Evolutionary conservation across 1,140 invertebrate genomes (phyloP).

Genomic region (Gryllus bimaculatus): DNA sequence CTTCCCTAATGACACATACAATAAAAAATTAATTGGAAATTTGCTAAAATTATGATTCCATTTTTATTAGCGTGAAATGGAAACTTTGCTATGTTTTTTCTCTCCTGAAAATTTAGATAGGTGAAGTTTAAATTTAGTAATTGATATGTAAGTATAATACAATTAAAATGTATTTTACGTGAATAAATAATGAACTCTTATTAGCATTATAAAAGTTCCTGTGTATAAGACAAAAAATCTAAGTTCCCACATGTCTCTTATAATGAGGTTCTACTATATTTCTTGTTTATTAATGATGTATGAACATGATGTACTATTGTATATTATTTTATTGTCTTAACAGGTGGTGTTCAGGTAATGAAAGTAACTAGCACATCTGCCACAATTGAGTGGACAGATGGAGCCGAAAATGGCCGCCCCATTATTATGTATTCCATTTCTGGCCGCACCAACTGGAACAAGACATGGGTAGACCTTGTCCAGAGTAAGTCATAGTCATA

Average conservation of each 20-base stretch:
- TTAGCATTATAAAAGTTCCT: no score
- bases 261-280: neutral
- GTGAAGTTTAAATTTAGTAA: no score
- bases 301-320: neutral
- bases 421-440: conserved; percentile 69
- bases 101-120: no score
- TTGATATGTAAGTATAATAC: no score
- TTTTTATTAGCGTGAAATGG: no score
- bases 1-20: no score
- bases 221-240: no score
- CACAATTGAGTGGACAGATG: conserved; percentile 81
- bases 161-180: no score
- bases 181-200: no score
- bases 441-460: conserved; percentile 77
- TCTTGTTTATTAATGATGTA: neutral
- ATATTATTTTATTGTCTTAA: conserved; percentile 1
- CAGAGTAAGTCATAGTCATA: conserved; percentile 38
- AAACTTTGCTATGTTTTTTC: no score
- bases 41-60: no score
- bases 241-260: neutral
- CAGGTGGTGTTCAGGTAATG: conserved; percentile 63
- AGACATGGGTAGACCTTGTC: conserved; percentile 65
- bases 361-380: conserved; percentile 65
- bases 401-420: conserved; percentile 67
- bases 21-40: no score